phyloP scores from a whole-genome alignment of 2,888 invertebrate species.

The Apotomis betuletana region DNA sequence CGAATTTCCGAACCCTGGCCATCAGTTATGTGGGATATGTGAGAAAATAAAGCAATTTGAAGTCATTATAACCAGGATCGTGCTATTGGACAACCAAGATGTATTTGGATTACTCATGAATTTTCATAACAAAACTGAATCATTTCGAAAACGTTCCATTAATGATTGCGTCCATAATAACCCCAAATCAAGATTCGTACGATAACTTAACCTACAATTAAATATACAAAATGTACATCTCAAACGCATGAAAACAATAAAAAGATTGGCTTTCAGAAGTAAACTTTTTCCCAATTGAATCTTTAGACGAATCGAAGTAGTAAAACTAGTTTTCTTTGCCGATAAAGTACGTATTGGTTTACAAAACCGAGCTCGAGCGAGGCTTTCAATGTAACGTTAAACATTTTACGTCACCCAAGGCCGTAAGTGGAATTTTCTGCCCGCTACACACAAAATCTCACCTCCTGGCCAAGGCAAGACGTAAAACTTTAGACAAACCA shows the following conservation, averaged over 20 bases:
- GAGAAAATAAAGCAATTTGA: background rate
- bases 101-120: conserved; percentile 11
- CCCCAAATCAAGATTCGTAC: conserved; percentile 16
- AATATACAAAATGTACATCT: conserved; percentile 60
- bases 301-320: background rate
- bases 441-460: too few relatives aligned
- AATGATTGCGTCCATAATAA: conserved; percentile 29
- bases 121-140: conserved; percentile 6
- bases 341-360: too few relatives aligned
- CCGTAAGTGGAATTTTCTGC: too few relatives aligned
- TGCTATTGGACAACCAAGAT: background rate
- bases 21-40: too few relatives aligned
- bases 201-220: conserved; percentile 53
- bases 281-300: background rate
- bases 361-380: too few relatives aligned
- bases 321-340: background rate
- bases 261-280: conserved; percentile 7
- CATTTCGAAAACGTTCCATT: conserved; percentile 15
- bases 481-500: too few relatives aligned
- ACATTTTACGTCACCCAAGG: too few relatives aligned
- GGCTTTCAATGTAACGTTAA: too few relatives aligned
- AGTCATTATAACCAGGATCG: conserved; percentile 6
- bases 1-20: too few relatives aligned
- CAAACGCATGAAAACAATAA: conserved; percentile 29
- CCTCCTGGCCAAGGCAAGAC: too few relatives aligned